Conservation (phyloP, 2,888 invertebrate genomes). For the Calameuta pallipes region DNA sequence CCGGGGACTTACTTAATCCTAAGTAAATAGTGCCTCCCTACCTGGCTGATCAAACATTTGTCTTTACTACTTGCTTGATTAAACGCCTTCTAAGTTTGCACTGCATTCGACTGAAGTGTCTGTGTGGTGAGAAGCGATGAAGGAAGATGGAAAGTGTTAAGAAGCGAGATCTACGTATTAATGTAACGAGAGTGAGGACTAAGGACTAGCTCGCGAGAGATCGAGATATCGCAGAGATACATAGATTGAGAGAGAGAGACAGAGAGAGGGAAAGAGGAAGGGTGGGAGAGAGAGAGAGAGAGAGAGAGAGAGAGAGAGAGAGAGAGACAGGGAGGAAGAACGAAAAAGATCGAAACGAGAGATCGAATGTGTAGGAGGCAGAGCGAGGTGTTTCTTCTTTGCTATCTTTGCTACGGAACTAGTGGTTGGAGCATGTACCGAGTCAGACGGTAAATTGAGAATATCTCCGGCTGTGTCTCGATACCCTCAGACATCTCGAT, state of each 20-base stretch:
- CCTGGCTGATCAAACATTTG: constrained; percentile 64
- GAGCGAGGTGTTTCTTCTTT: background rate
- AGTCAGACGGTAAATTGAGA: constrained; percentile 32
- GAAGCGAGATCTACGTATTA: too few species aligned
- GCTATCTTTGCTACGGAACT: background rate
- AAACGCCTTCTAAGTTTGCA: constrained; percentile 53
- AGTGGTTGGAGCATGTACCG: constrained; percentile 21
- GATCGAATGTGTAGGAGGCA: background rate
- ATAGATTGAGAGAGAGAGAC: constrained; percentile 10
- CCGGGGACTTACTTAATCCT: constrained; percentile 48
- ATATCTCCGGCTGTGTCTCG: constrained; percentile 25
- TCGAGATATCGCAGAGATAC: too few species aligned
- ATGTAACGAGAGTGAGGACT: too few species aligned
- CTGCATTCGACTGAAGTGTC: constrained; percentile 29
- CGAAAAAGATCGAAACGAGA: constrained; percentile 10
- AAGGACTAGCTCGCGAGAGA: background rate
- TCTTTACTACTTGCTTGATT: constrained; percentile 63
- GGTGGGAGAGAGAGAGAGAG: constrained; percentile 3
- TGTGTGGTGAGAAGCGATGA: too few species aligned
- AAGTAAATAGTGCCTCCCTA: constrained; percentile 50
- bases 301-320: background rate
- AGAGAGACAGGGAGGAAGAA: constrained; percentile 15
- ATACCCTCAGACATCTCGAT: constrained; percentile 10
- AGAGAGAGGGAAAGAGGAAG: background rate
- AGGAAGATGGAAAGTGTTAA: too few species aligned